These are phyloP conservation scores for Malurus splendens DNA, from an alignment of 2,797 vertebrate species.

Conservation along the genomic window DNA sequence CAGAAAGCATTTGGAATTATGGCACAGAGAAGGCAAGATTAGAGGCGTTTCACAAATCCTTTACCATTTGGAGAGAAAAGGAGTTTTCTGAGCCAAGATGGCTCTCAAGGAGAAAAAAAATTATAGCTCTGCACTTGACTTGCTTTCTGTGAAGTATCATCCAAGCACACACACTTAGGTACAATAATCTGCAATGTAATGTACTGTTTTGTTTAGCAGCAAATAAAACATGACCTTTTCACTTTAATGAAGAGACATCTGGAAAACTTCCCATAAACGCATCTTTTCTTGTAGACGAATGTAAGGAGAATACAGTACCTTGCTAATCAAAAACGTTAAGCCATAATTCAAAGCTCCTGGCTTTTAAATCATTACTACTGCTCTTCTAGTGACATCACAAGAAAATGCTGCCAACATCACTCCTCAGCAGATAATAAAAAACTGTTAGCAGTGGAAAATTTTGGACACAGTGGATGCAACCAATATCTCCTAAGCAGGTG, in stretches of 20 bases:
- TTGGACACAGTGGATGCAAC: neutral
- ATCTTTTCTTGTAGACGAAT: conserved; percentile 20
- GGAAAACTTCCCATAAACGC: conserved; percentile 48
- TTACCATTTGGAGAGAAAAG: conserved; percentile 20
- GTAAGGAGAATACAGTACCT: conserved; percentile 14
- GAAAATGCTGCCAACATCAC: conserved; percentile 19
- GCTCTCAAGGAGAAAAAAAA: conserved; percentile 34
- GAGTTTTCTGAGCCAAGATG: conserved; percentile 36
- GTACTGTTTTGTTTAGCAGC: conserved; percentile 48
- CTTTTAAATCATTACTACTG: conserved; percentile 57
- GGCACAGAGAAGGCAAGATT: neutral
- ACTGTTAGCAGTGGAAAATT: conserved; percentile 24
- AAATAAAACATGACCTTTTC: conserved; percentile 43
- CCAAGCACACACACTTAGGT: conserved; percentile 10
- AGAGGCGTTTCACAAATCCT: conserved; percentile 3
- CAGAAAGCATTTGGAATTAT: neutral
- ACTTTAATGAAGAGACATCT: conserved; percentile 53
- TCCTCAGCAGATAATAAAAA: conserved; percentile 36
- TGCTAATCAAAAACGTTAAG: conserved; percentile 50
- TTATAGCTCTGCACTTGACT: neutral
- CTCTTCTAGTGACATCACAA: conserved; percentile 11
- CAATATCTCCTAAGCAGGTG: neutral
- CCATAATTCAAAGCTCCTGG: conserved; percentile 35
- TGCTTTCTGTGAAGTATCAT: conserved; percentile 25
- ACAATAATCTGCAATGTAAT: conserved; percentile 15